Base-by-base conservation (phyloP, 2,888 invertebrate species). In the Antheraea yamamai region DNA sequence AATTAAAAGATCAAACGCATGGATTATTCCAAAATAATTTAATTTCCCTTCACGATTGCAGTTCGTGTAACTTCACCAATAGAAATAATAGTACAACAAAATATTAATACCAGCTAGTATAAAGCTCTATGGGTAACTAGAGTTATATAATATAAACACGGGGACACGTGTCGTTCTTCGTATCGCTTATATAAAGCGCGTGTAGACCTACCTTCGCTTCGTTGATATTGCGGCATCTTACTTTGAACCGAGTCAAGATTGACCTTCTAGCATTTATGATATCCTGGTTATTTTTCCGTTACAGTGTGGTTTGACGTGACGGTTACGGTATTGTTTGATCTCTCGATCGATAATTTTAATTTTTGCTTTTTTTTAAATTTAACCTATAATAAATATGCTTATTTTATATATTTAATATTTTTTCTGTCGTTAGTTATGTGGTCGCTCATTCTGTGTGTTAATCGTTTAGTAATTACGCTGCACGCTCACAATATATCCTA, bases 91-190 rank as follows among this genome's bases (percentile, higher is more conserved):
- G 74, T 61, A 26, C 18, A 39, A 20, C 52, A 51, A 52, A 10
- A 12, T 16, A 51, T 14, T 51, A 6, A 52, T 20, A 55, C 52
- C 55, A 55, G 55, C 55, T 55, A 61, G 76, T 80, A 78, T 77
- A 76, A 72, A 70, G 35, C 76, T 75, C 77, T 76, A 78, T 84
- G 83, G 81, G 80, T 82, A 85, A 79, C 82, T 82, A 77, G 75
- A 81, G 84, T 90, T 90, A 89, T 85, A 88, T 90, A 90, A 91
- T 85, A 88, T 88, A 89, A 89, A 91, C 88, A 90, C 78, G 80
- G 86, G 80, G 86, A 88, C 91, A 89, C 89, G 89, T 90, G 90
- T 87, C 86, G 79, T 77, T 79, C 84, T 79, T 82, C 82, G 79
- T 82, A 82, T 81, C 77, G 82, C 80, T 88, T 87, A 85, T 88